phyloP scores from a whole-genome alignment of 2,888 invertebrate species.

The Opisthograptis luteolata region DNA sequence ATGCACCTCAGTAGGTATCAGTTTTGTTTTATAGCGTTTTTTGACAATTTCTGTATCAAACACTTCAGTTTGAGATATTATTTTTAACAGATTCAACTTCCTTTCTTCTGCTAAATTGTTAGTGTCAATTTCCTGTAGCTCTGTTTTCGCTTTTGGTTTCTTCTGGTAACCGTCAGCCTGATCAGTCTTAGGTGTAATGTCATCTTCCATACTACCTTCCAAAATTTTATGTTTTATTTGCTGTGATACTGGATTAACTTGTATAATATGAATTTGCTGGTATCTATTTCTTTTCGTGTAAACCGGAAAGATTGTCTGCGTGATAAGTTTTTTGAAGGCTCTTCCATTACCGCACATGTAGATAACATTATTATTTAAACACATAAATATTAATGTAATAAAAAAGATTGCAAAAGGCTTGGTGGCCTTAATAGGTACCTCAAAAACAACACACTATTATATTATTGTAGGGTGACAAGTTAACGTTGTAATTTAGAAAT shows the following conservation, averaged over 20 bases:
- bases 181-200: not conserved
- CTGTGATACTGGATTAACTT: not conserved
- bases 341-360: constrained; percentile 19
- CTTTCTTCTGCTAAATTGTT: too few species aligned
- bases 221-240: not conserved
- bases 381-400: too few species aligned
- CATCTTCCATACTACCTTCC: not conserved
- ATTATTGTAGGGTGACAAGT: too few species aligned
- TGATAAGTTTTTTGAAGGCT: constrained; percentile 15
- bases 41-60: constrained; percentile 48
- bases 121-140: not conserved
- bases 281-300: constrained; percentile 10
- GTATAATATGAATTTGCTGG: not conserved
- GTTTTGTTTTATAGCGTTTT: constrained; percentile 44
- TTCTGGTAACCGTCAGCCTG: not conserved
- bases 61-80: constrained; percentile 40
- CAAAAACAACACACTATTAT: too few species aligned
- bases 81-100: too few species aligned
- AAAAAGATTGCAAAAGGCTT: too few species aligned
- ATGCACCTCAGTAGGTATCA: constrained; percentile 35
- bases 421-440: too few species aligned
- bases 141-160: not conserved
- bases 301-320: constrained; percentile 8
- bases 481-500: too few species aligned
- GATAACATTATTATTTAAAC: too few species aligned